These are phyloP conservation scores for Disparrhopalites patrizii DNA, from an alignment of 2,888 invertebrate species.

Conservation along the genomic window DNA sequence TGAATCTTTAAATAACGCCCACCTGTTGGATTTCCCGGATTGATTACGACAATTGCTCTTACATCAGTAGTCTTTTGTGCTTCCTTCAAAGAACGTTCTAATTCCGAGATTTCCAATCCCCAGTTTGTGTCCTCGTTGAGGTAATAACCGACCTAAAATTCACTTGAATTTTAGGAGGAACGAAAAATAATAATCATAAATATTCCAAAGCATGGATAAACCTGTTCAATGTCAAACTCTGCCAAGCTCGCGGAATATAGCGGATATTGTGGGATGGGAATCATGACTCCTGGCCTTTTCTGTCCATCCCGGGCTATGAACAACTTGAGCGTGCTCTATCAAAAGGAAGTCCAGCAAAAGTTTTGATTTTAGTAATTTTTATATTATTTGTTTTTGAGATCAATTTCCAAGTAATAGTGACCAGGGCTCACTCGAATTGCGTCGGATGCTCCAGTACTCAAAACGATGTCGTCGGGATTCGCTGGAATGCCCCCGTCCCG, in stretches of 20 bases:
- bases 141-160: constrained; percentile 73
- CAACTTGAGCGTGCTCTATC: constrained; percentile 59
- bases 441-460: constrained; percentile 86
- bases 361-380: neutral
- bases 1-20: constrained; percentile 55
- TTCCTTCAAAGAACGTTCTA: constrained; percentile 69
- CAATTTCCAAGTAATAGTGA: too few species aligned
- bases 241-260: constrained; percentile 92
- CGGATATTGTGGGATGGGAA: constrained; percentile 98
- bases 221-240: constrained; percentile 76
- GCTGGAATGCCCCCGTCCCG: constrained; percentile 73
- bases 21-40: constrained; percentile 99
- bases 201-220: too few species aligned
- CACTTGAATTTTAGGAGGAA: neutral
- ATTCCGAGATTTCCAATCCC: constrained; percentile 73
- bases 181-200: neutral
- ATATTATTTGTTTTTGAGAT: too few species aligned
- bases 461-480: constrained; percentile 72
- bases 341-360: neutral
- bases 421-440: constrained; percentile 84
- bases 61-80: constrained; percentile 64
- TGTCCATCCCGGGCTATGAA: constrained; percentile 59
- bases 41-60: constrained; percentile 87
- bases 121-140: constrained; percentile 83
- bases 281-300: constrained; percentile 77